Evolutionary conservation across 2,888 invertebrate genomes (phyloP), one percentile per base, ranked within the genome.

Genomic region (Mythimna impura): DNA sequence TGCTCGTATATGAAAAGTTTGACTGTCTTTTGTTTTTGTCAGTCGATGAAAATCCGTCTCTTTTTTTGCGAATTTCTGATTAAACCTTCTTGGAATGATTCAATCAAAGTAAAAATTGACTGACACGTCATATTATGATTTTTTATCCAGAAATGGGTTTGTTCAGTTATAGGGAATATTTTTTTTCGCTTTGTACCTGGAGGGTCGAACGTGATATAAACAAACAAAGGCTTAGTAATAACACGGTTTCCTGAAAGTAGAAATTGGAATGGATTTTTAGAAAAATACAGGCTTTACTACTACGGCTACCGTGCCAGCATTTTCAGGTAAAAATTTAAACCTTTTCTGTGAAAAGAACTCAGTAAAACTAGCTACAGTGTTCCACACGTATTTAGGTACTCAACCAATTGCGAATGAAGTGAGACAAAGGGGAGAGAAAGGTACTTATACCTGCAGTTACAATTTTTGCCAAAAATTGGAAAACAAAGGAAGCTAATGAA

Each of bases 181-280:
- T 67, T 50, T 30, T 64, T 67, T 34, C 6, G 3, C 17, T 17
- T 54, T 54, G 20, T 54, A 30, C 65, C 54, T 30, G 34, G 65
- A 30, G n/a, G 22, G 22, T 66, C 57, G 61, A 58, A 77, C 63
- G 54, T 61, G 67, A 70, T 70, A 54, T 52, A 64, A 65, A 63
- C 64, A 67, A 69, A 72, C 71, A 77, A 71, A 74, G 67, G 63
- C 76, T 25, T 66, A 71, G 70, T 74, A 73, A 76, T 80, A 84
- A 79, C 73, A 71, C 52, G 57, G 70, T 80, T 71, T 75, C 63
- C 75, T 60, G 61, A 73, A 80, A 80, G 66, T 68, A 25, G 52
- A 84, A 83, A 78, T 72, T 72, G 66, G 57, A 70, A 77, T 63
- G 71, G 74, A 73, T 73, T 82, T 84, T 82, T 70, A 73, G 43